Base-by-base conservation (phyloP, 2,888 invertebrate species). In the Furcula furcula region DNA sequence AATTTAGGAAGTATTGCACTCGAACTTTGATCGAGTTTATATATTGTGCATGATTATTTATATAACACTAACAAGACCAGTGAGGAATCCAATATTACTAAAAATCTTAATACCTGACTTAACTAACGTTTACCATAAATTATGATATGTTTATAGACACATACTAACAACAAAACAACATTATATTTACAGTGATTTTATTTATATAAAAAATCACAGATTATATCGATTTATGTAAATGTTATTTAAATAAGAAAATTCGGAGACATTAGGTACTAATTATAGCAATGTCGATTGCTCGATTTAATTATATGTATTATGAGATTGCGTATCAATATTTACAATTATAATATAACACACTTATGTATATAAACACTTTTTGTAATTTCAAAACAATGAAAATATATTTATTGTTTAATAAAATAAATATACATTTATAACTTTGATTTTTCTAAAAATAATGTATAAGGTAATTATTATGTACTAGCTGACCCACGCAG, bases 91-190 rank as follows among this genome's bases (percentile, higher is more conserved):
- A n/a, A n/a, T n/a, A n/a, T n/a, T n/a, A n/a, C n/a, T n/a, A n/a
- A n/a, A n/a, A n/a, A n/a, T n/a, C n/a, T n/a, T n/a, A n/a, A n/a
- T n/a, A n/a, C n/a, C n/a, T n/a, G n/a, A n/a, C n/a, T n/a, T n/a
- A n/a, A n/a, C n/a, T n/a, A n/a, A n/a, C n/a, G n/a, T n/a, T n/a
- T n/a, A n/a, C n/a, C n/a, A n/a, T n/a, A n/a, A n/a, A n/a, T 16
- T 50, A 52, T 61, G 66, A 68, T 66, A 68, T 66, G 66, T 68
- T 51, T 43, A 40, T 23, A 46, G 36, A 49, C 26, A 39, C 33
- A 10, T 7, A 11, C 31, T 32, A n/a, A 33, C 40, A 37, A 37
- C 35, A 40, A 30, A 34, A 40, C 18, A 46, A 32, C 10, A 10
- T 26, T 25, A 32, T 40, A 55, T 49, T 39, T 43, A 60, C 47